phyloP scores from a whole-genome alignment of 2,113 vertebrate genomes.

The Chitala chitala region DNA sequence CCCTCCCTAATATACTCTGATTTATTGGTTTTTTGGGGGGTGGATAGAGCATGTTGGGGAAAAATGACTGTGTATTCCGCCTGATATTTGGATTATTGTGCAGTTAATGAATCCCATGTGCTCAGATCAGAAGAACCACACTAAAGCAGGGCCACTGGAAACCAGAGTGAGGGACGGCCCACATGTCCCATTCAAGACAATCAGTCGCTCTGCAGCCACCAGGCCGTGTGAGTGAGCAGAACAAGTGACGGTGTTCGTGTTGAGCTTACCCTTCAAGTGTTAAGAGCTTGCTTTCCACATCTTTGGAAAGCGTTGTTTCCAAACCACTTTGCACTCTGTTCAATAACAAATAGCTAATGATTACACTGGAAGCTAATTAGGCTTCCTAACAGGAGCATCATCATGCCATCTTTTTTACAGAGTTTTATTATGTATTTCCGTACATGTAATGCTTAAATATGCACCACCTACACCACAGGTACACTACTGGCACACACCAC shows the following conservation, averaged over 20 bases:
- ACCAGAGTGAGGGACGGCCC: too few species aligned
- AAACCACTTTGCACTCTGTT: background rate
- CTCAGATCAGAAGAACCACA: background rate
- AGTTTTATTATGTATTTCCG: too few species aligned
- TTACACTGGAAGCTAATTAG: conserved; percentile 6
- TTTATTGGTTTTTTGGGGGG: conserved; percentile 10
- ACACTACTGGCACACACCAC: too few species aligned
- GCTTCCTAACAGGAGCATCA: too few species aligned
- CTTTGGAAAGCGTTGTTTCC: background rate
- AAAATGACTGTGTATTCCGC: background rate
- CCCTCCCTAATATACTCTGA: background rate
- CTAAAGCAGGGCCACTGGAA: background rate
- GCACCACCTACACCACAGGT: background rate
- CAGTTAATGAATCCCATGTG: conserved; percentile 20
- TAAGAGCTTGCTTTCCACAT: background rate
- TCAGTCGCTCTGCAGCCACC: background rate
- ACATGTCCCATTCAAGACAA: background rate
- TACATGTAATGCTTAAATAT: background rate
- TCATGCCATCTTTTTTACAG: too few species aligned
- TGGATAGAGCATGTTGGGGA: conserved; percentile 1
- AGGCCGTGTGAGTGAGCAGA: background rate
- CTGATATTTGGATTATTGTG: background rate
- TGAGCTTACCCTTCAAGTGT: background rate
- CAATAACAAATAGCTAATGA: background rate
- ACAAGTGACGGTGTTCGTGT: background rate